Evolutionary conservation across 2,797 vertebrate species (phyloP).

Genomic region (Calcarius lapponicus): DNA sequence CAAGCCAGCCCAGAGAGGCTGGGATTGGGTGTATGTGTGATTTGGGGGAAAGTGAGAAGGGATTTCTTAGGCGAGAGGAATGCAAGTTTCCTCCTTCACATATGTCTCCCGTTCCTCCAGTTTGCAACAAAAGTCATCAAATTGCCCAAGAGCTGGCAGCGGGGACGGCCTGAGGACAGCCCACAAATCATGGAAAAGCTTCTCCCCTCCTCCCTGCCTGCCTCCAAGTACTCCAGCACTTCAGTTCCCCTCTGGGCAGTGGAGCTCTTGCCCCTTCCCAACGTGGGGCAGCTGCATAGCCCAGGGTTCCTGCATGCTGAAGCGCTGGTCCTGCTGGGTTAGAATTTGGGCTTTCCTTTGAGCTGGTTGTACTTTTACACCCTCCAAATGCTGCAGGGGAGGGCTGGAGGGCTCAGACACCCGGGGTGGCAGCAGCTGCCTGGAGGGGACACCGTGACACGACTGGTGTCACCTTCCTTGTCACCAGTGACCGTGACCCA

Average conservation of each 20-base stretch:
- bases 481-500: not conserved
- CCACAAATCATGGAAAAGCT: conserved; percentile 12
- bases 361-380: not conserved
- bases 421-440: not conserved
- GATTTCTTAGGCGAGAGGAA: conserved; percentile 72
- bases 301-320: not conserved
- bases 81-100: conserved; percentile 67
- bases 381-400: not conserved
- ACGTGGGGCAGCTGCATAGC: not conserved
- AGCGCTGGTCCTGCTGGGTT: not conserved
- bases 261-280: conserved; percentile 17
- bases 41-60: conserved; percentile 71
- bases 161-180: conserved; percentile 42
- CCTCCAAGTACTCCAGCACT: not conserved
- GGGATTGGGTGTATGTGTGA: conserved; percentile 67
- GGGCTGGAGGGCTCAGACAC: not conserved
- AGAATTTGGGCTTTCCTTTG: not conserved
- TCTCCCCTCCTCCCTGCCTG: conserved; percentile 30
- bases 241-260: not conserved
- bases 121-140: conserved; percentile 60
- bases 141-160: conserved; percentile 66
- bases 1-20: conserved; percentile 57
- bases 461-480: not conserved
- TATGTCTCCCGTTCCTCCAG: conserved; percentile 67
- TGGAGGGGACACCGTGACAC: accelerated